Evolutionary conservation across 2,888 invertebrate genomes (phyloP).

Genomic region (Aporophyla lueneburgensis): DNA sequence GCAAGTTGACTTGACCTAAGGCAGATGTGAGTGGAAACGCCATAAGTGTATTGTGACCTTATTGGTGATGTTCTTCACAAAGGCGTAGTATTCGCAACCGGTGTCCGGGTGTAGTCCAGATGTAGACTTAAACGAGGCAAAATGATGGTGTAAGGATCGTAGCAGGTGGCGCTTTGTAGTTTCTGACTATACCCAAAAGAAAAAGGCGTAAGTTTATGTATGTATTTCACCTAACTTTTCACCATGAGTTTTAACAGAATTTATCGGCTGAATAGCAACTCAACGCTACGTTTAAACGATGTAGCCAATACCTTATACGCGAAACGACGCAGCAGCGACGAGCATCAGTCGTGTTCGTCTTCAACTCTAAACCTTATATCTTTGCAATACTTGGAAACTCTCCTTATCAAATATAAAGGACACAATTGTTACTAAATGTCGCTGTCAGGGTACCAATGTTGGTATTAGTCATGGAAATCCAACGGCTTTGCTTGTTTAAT

Average conservation of each 20-base stretch:
- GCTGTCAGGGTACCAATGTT: conserved; percentile 83
- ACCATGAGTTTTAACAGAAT: neutral
- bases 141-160: no score
- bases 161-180: no score
- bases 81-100: no score
- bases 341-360: conserved; percentile 50
- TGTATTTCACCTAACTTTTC: no score
- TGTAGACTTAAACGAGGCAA: no score
- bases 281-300: conserved; percentile 38
- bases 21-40: no score
- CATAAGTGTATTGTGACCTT: no score
- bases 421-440: conserved; percentile 80
- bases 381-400: conserved; percentile 65
- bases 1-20: no score
- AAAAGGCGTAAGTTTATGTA: no score
- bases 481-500: conserved; percentile 80
- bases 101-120: no score
- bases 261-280: neutral
- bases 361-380: conserved; percentile 72
- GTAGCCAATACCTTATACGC: conserved; percentile 46
- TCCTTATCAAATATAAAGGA: conserved; percentile 68
- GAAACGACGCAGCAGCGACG: conserved; percentile 57
- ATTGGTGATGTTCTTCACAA: no score
- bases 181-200: no score
- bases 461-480: conserved; percentile 84